Conservation (phyloP, 2,888 invertebrate species). For the Pollenia angustigena region DNA sequence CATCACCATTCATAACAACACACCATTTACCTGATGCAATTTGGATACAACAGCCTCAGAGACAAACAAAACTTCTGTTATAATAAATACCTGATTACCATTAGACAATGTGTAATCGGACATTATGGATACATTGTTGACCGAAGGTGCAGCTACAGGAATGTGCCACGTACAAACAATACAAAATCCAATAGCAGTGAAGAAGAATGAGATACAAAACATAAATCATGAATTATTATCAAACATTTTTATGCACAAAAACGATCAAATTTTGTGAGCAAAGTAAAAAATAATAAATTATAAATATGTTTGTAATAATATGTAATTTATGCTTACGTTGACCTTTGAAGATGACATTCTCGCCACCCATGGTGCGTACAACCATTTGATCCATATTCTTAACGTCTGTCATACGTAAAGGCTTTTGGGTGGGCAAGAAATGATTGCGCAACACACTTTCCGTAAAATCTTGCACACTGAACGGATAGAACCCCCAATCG, state of each 20-base stretch:
- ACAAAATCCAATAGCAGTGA: background rate
- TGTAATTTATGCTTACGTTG: conserved; percentile 85
- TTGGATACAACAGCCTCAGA: conserved; percentile 87
- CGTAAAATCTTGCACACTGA: conserved; percentile 88
- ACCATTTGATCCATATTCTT: conserved; percentile 85
- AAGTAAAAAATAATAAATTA: background rate
- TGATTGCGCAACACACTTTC: conserved; percentile 87
- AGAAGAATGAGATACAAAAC: conserved; percentile 16
- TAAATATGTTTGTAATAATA: background rate
- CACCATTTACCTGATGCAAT: conserved; percentile 85
- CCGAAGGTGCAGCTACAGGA: conserved; percentile 85
- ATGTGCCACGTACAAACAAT: conserved; percentile 37
- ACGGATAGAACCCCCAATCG: conserved; percentile 89
- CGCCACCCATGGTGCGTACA: conserved; percentile 86
- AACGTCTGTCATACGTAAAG: conserved; percentile 85
- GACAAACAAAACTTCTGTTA: conserved; percentile 87
- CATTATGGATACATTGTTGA: conserved; percentile 87
- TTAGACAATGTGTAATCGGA: conserved; percentile 87
- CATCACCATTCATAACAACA: conserved; percentile 50
- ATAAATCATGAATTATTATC: conserved; percentile 59
- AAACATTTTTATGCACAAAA: background rate
- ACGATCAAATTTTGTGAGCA: background rate
- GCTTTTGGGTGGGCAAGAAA: conserved; percentile 86
- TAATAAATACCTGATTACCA: conserved; percentile 87
- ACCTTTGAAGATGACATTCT: conserved; percentile 86